Evolutionary conservation across 2,113 vertebrate genomes (phyloP).

Genomic region (Apistogramma diplotaenia): DNA sequence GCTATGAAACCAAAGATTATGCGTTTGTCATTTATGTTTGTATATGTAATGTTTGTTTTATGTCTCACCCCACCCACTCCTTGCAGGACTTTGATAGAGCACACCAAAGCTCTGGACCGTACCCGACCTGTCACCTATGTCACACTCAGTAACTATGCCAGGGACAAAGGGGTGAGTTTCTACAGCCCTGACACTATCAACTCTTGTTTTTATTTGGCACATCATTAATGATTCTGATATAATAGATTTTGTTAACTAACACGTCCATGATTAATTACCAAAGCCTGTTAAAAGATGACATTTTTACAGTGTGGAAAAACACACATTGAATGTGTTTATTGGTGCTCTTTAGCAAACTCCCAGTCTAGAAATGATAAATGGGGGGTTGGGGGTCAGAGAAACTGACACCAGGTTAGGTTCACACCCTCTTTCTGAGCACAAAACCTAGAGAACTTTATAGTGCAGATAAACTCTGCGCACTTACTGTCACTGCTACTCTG

Average conservation of each 20-base stretch:
- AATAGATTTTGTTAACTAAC: not conserved
- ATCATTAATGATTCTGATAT: not conserved
- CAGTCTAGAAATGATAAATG: too few species aligned
- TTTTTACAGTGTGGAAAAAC: too few species aligned
- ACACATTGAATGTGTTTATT: too few species aligned
- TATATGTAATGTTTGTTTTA: too few species aligned
- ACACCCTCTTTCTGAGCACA: too few species aligned
- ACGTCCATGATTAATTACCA: too few species aligned
- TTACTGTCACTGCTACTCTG: not conserved
- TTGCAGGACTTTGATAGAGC: slow-evolving; percentile 83
- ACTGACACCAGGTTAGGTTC: too few species aligned
- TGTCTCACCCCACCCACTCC: not conserved
- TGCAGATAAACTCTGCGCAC: not conserved
- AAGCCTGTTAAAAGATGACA: too few species aligned
- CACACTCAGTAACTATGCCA: slow-evolving; percentile 77
- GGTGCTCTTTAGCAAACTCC: too few species aligned
- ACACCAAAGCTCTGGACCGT: slow-evolving; percentile 87
- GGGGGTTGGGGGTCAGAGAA: too few species aligned
- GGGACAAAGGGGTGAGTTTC: slow-evolving; percentile 87
- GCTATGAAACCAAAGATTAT: too few species aligned
- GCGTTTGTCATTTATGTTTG: too few species aligned
- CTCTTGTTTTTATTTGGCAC: not conserved
- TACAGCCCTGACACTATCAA: not conserved
- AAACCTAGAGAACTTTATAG: not conserved
- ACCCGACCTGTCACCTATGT: slow-evolving; percentile 89